Base-by-base conservation (phyloP, 1,140 invertebrate species). In the Brachionus angularis region DNA sequence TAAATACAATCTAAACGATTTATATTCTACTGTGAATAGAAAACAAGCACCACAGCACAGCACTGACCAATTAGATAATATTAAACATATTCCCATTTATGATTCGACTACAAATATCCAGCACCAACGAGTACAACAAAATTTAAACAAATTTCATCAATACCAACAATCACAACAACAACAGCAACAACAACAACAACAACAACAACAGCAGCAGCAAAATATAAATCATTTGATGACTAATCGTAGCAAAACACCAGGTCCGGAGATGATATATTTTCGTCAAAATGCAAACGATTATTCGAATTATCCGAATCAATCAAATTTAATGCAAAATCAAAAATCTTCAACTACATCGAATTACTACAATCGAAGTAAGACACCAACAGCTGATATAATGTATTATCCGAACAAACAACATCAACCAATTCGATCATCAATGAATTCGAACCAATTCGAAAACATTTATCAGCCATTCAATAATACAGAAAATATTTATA, bases 201-300 rank as follows among this genome's bases (percentile, higher is more conserved):
- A 39, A 39, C 34, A 8, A 39, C n/a, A 7, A 7, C 1, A 39
- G n/a, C n/a, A n/a, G n/a, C n/a, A n/a, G n/a, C n/a, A n/a, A n/a
- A n/a, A n/a, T 18, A 50, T 50, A 25, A 50, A 50, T 25, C 34
- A 31, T n/a, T 39, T 58, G 31, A 14, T 70, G 5, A n/a, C 31
- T 1, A 50, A 44, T 25, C 46, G 67, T 16, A 52, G 47, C 25
- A 70, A 70, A 70, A 70, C 67, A 31, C 67, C 67, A 36, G 67
- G 67, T 29, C 67, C 67, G 10, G 67, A 70, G 18, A 44, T 70
- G 33, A 67, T 47, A n/a, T 67, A 67, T 25, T 67, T 67, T 47
- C 39, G 62, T n/a, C 31, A 46, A 18, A 46, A 67, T 31, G n/a
- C 25, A 5, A 58, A 42, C n/a, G 33, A 31, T 12, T 58, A 58